phyloP scores from a whole-genome alignment of 2,888 invertebrate species.

The Brachypalpus laphriformis region DNA sequence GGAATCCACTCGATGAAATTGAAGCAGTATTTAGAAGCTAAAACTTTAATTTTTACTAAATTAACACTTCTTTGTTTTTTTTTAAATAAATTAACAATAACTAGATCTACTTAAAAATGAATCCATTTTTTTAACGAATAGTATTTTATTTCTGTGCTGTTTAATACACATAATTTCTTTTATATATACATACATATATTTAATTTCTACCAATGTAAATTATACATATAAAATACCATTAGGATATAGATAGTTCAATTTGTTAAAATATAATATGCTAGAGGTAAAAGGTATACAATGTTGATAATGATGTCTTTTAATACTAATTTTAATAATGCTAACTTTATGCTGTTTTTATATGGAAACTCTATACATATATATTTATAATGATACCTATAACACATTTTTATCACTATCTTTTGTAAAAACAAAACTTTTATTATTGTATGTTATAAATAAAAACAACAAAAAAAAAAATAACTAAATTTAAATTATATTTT shows the following conservation, averaged over 20 bases:
- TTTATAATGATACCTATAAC: constrained; percentile 23
- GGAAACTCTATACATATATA: constrained; percentile 66
- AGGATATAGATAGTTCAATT: constrained; percentile 69
- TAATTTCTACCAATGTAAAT: constrained; percentile 56
- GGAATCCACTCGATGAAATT: constrained; percentile 83
- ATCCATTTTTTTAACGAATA: constrained; percentile 52
- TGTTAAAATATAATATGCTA: constrained; percentile 56
- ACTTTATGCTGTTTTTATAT: constrained; percentile 65
- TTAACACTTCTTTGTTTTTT: constrained; percentile 28
- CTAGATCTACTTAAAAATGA: constrained; percentile 4
- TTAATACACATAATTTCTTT: constrained; percentile 36
- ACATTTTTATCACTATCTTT: constrained; percentile 66
- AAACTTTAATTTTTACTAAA: constrained; percentile 71
- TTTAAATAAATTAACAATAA: constrained; percentile 28
- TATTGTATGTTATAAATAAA: constrained; percentile 56
- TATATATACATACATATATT: neutral
- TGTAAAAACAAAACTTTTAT: constrained; percentile 61
- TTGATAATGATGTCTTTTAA: constrained; percentile 64
- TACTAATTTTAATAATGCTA: constrained; percentile 62
- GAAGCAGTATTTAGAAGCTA: constrained; percentile 83
- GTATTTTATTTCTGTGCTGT: constrained; percentile 69
- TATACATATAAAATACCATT: constrained; percentile 44
- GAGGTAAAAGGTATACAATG: constrained; percentile 63
- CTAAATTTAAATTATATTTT: constrained; percentile 2
- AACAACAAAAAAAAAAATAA: constrained; percentile 6